Base-by-base conservation (phyloP, 2,797 vertebrate species). In the Falco biarmicus region DNA sequence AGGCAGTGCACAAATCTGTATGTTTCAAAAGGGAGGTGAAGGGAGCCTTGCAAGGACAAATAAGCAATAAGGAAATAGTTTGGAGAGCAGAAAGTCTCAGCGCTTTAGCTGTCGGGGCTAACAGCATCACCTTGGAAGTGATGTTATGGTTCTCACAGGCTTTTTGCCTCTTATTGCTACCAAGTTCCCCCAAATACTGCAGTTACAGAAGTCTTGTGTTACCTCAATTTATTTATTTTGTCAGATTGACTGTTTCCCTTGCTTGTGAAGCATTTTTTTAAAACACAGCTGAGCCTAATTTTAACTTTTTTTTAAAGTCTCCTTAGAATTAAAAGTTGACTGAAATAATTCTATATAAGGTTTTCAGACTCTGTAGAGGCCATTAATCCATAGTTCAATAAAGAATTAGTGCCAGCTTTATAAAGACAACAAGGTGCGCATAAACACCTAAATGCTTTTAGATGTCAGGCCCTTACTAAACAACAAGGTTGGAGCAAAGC, bases 1-100 rank as follows among this genome's bases (percentile, higher is more conserved):
- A 61, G 69, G 18, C 26, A 53, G 29, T 2, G 7, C 0, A 0
- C 31, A 47, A 34, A 76, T 13, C 31, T 26, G 0, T n/a, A 10
- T 8, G 4, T 50, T 89, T 65, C 20, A 28, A 47, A 60, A 41
- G 16, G n/a, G 24, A 37, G 22, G 32, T 73, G 34, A 43, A 93
- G 31, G 13, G 48, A 76, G 22, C 14, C 47, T 81, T 84, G 32
- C 31, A 73, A 82, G 8, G 24, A 54, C 54, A 79, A 63, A 20
- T 53, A 54, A 74, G 8, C 1, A 1, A 26, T 21, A 29, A 59
- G 24, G 90, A 76, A 84, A 70, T 4, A 53, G 50, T 47, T 6
- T 13, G 20, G 28, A 76, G 50, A 68, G 18, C 17, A 60, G 50
- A 78, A 54, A 79, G 66, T 75, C 50, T 83, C 76, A 75, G 16